Conservation (phyloP, 2,888 invertebrate genomes). For the Anagyrus pseudococci region DNA sequence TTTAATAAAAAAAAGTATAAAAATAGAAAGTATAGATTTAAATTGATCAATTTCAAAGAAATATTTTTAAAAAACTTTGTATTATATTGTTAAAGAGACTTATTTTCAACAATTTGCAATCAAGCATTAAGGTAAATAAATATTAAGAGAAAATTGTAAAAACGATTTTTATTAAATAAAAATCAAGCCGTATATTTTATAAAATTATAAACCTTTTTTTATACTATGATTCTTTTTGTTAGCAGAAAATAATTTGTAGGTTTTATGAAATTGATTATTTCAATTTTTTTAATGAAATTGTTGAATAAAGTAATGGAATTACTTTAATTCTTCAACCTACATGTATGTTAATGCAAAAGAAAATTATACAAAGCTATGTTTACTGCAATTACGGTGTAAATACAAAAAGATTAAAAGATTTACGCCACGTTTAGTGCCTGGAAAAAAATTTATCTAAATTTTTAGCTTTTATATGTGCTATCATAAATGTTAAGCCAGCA, state of each 20-base stretch:
- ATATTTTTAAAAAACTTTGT: too few species aligned
- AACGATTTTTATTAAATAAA: conserved; percentile 26
- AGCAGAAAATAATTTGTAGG: too few species aligned
- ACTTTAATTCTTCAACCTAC: background rate
- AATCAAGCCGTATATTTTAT: conserved; percentile 11
- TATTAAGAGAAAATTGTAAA: background rate
- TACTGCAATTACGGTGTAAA: conserved; percentile 33
- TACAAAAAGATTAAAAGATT: conserved; percentile 39
- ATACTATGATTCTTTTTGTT: conserved; percentile 7
- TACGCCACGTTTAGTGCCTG: conserved; percentile 46
- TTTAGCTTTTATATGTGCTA: conserved; percentile 36
- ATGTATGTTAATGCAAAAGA: background rate
- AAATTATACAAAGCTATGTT: conserved; percentile 22
- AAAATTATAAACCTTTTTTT: conserved; percentile 11
- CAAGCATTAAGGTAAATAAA: conserved; percentile 21
- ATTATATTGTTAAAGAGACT: too few species aligned
- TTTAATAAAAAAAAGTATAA: too few species aligned
- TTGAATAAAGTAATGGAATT: conserved; percentile 5
- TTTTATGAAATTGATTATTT: too few species aligned
- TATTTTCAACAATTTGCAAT: conserved; percentile 29
- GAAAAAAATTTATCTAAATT: conserved; percentile 28
- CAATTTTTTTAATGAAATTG: too few species aligned
- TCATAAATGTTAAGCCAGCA: conserved; percentile 35
- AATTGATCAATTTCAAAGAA: too few species aligned
- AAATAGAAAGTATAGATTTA: too few species aligned